phyloP scores from a whole-genome alignment of 2,113 vertebrate species.

The Tachysurus vachellii region DNA sequence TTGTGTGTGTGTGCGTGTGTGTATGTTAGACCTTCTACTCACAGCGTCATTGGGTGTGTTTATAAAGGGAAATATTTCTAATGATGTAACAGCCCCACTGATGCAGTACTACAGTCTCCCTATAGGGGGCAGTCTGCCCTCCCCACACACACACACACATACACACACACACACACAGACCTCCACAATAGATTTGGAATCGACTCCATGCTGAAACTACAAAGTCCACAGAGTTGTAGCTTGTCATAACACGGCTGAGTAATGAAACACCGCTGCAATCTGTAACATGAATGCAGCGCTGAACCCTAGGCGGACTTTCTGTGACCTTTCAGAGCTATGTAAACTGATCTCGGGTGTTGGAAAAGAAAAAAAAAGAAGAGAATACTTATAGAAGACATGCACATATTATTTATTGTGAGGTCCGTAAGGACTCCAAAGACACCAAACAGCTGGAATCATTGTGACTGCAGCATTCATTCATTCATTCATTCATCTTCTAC shows the following conservation, averaged over 20 bases:
- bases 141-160: not conserved
- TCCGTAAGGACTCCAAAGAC: not conserved
- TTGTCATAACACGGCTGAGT: constrained; percentile 39
- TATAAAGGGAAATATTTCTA: not conserved
- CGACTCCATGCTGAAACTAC: constrained; percentile 11
- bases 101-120: not conserved
- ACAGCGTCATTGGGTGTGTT: not conserved
- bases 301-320: constrained; percentile 39
- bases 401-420: constrained; percentile 30
- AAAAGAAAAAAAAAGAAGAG: not conserved
- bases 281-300: constrained; percentile 42
- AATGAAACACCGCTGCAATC: too few relatives aligned
- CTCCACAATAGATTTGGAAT: not conserved
- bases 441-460: not conserved
- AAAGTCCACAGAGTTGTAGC: constrained; percentile 17
- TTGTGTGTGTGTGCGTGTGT: constrained; percentile 1
- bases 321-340: constrained; percentile 50
- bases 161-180: not conserved
- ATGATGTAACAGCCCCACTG: not conserved
- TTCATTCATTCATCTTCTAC: too few relatives aligned
- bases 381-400: constrained; percentile 10
- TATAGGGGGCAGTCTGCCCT: not conserved
- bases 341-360: constrained; percentile 9
- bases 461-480: not conserved
- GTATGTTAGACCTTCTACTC: not conserved